These are phyloP conservation scores for Tympanuchus pallidicinctus DNA, from an alignment of 2,113 vertebrate genomes.

Conservation along the genomic window DNA sequence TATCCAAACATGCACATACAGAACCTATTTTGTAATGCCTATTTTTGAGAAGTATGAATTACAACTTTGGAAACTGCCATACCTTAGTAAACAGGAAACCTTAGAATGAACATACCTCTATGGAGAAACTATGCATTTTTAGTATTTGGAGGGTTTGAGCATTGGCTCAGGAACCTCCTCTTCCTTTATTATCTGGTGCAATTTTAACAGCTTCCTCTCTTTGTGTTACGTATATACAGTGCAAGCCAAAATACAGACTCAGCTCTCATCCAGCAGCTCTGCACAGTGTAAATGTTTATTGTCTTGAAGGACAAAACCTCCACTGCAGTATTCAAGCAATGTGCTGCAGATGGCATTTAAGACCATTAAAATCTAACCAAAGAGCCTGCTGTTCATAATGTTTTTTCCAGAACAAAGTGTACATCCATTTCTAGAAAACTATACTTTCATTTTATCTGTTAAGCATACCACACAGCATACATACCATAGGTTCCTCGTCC, in stretches of 20 bases:
- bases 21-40: neutral
- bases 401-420: neutral
- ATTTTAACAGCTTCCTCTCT: neutral
- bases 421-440: neutral
- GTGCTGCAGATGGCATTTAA: neutral
- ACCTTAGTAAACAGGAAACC: neutral
- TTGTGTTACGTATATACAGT: no score
- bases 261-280: neutral
- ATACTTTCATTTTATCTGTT: no score
- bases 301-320: neutral
- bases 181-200: neutral
- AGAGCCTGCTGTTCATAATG: fast-evolving
- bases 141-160: neutral
- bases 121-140: neutral
- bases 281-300: neutral
- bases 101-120: neutral
- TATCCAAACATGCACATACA: neutral
- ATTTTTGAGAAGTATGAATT: neutral
- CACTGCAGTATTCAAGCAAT: fast-evolving
- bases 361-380: neutral
- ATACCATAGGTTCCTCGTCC: conserved; percentile 95
- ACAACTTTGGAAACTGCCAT: neutral
- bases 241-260: neutral
- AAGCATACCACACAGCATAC: neutral
- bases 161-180: neutral